A percentile compares a stretch with the other conserved stretches of the same genome.
These are phyloP conservation scores for Unio pictorum DNA, from an alignment of 2,888 invertebrate species.

Conservation along the genomic window DNA sequence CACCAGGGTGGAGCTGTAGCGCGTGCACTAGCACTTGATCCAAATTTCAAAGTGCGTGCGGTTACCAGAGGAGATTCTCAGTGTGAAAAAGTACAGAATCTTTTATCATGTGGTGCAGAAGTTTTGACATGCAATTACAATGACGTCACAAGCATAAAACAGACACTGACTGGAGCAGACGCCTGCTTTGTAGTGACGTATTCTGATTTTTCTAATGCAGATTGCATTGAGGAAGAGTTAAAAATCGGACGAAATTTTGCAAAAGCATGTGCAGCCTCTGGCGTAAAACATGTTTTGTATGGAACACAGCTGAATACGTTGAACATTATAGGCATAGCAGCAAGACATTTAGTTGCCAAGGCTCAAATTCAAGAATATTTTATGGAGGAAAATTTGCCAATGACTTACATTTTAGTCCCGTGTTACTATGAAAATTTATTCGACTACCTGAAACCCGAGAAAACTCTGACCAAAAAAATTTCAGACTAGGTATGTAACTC, in stretches of 20 bases:
- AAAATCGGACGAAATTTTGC: conserved; percentile 58
- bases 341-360: conserved; percentile 64
- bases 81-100: conserved; percentile 35
- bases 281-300: conserved; percentile 58
- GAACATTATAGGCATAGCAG: conserved; percentile 53
- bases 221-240: conserved; percentile 56
- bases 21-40: conserved; percentile 41
- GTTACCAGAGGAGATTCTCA: conserved; percentile 43
- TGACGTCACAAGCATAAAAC: conserved; percentile 35
- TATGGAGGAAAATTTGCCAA: conserved; percentile 45
- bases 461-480: conserved; percentile 27
- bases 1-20: conserved; percentile 58
- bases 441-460: conserved; percentile 38
- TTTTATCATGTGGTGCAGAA: conserved; percentile 39
- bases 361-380: conserved; percentile 61
- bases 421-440: conserved; percentile 61
- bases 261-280: conserved; percentile 50
- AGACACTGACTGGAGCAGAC: conserved; percentile 40
- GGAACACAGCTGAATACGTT: conserved; percentile 62
- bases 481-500: conserved; percentile 42
- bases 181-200: conserved; percentile 61
- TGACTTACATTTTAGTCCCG: conserved; percentile 62
- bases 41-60: conserved; percentile 49
- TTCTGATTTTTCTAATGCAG: conserved; percentile 53
- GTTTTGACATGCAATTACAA: conserved; percentile 46